Conservation (phyloP, 2,797 vertebrate species). For the Adelosebastes latens region DNA sequence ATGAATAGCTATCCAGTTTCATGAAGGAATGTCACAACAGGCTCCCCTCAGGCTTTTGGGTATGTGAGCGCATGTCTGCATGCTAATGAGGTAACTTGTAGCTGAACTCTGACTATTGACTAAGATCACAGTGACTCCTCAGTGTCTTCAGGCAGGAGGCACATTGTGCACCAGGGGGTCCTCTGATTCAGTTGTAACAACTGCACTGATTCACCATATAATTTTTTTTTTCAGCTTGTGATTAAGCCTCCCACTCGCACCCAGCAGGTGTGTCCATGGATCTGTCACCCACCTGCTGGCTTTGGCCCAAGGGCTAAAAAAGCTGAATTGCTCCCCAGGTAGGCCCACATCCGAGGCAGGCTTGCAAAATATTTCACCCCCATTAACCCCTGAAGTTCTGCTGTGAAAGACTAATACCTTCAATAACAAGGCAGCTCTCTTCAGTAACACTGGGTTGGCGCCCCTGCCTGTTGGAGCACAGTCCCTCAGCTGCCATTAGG, state of each 20-base stretch:
- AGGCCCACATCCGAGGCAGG: conserved; percentile 20
- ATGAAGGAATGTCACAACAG: conserved; percentile 2
- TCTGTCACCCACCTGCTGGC: conserved; percentile 53
- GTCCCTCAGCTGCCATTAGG: conserved; percentile 41
- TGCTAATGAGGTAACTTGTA: conserved; percentile 26
- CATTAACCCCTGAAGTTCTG: not conserved
- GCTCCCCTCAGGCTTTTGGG: not conserved
- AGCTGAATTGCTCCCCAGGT: conserved; percentile 29
- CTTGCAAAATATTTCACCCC: conserved; percentile 28
- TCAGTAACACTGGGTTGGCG: not conserved
- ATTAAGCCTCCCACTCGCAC: conserved; percentile 49
- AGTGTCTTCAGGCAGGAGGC: conserved; percentile 35
- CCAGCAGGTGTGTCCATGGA: conserved; percentile 51
- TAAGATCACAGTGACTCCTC: conserved; percentile 29
- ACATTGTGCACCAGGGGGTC: conserved; percentile 8
- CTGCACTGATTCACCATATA: conserved; percentile 39
- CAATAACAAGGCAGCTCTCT: conserved; percentile 30
- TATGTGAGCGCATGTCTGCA: not conserved
- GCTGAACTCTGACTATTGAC: conserved; percentile 21
- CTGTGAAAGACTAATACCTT: conserved; percentile 36
- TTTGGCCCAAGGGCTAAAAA: conserved; percentile 38
- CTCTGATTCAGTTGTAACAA: conserved; percentile 43
- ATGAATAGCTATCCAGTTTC: conserved; percentile 30
- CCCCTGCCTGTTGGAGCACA: conserved; percentile 2
- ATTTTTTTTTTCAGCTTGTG: conserved; percentile 18